Base-by-base conservation (phyloP, 1,140 invertebrate species). In the Drosophila biarmipes region DNA sequence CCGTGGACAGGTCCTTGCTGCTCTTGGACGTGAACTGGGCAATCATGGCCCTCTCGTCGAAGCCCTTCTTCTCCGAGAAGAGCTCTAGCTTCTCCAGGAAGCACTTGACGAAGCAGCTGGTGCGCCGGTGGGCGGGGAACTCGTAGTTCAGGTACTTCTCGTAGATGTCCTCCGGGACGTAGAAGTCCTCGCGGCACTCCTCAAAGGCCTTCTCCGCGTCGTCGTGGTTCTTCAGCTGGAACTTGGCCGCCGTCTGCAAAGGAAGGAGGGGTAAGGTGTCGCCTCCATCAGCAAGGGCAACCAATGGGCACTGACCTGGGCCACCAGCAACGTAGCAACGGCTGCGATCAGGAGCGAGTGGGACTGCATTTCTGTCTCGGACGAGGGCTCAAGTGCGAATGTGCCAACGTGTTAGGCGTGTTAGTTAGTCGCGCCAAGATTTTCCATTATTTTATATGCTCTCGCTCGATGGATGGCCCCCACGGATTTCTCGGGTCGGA, bases 101-200 rank as follows among this genome's bases (percentile, higher is more conserved):
- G 46, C 90, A 91, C 56, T 91, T 91, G 2, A 91, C 75, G 48
- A 79, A 91, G 61, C 90, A 91, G 24, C 73, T 81, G 42, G 90
- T 91, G 46, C 62, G 71, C 0, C 85, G 74, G 46, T 91, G 90
- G n/a, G 72, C 55, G n/a, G 78, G 75, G 42, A 91, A 91, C 19
- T 89, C 90, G 24, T 86, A 91, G 38, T 82, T 81, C 37, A 78
- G 42, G 57, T 43, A 91, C 64, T 91, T 85, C 17, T 91, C 86
- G 34, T 86, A 91, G 31, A 91, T 89, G 12, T 91, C 90, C 15
- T 90, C 86, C 31, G 90, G 90, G 29, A 91, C 80, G 46, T 66
- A 10, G 14, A 46, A 58, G 0, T 91, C 80, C 37, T 78, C 90
- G 11, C 54, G 90, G 59, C 90, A 91, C 7, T 87, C 86, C 61